Evolutionary conservation across 1,140 invertebrate species (phyloP), one percentile per base, ranked within the genome.

Genomic region (Octopus sinensis): DNA sequence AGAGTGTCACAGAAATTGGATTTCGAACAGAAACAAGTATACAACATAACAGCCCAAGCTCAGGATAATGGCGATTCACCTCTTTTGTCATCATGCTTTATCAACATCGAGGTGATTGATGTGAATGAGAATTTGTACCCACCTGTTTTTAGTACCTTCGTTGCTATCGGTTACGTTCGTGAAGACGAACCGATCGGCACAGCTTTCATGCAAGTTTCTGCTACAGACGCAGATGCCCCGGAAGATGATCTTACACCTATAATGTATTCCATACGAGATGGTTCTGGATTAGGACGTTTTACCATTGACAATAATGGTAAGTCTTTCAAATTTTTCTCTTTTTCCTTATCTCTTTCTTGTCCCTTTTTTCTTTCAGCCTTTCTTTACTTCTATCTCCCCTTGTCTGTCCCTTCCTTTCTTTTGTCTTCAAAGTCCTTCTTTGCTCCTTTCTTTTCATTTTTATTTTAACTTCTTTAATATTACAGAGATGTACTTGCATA

Each of bases 271-370:
- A 95, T 98, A 79, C 92, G 94, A 9, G 95, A 94, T 78, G 97
- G 97, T 9, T 94, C 95, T 86, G 97, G 97, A 43, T 92, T 98
- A 77, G 96, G 97, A 30, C 93, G 95, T 79, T 99, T 99, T 92
- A 93, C 94, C 83, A 96, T 99, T 80, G 96, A 98, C 87, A 93
- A 95, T 87, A 93, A 95, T 93, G 97, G 96, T 97, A 91, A 93
- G 92, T 88, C 56, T 62, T 17, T 17, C 17, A 62, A 12, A 12
- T 62, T 62, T 12, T 17, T 62, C 17, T 62, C 56, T 12, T 62
- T 17, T 12, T 12, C 17, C 17, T 62, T 12, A 62, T 62, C 56
- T 62, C 17, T 62, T 17, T 17, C 56, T 17, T 62, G 1, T 62
- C 17, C 56, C 4, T 62, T 17, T 17, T 62, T 73, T 6, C 13